phyloP scores from a whole-genome alignment of 2,888 invertebrate genomes.

The Archaeoteleia sp. region DNA sequence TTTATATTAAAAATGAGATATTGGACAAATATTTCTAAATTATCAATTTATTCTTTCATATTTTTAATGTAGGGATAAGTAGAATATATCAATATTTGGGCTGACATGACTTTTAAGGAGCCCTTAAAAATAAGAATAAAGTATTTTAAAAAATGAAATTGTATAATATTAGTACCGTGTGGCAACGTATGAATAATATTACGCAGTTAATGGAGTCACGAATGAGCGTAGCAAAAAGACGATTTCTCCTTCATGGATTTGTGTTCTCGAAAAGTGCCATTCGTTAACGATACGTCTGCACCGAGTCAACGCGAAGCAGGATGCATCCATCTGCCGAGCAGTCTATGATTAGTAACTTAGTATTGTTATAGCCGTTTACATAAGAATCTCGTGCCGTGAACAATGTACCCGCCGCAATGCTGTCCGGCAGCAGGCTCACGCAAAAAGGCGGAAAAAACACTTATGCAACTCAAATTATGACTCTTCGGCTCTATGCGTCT shows the following conservation, averaged over 20 bases:
- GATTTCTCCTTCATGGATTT: constrained; percentile 51
- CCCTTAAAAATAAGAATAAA: constrained; percentile 3
- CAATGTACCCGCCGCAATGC: constrained; percentile 56
- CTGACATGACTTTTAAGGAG: too few relatives aligned
- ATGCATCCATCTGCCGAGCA: constrained; percentile 55
- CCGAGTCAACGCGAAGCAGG: constrained; percentile 50
- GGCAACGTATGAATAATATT: constrained; percentile 48
- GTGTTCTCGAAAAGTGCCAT: constrained; percentile 50
- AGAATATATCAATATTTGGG: too few relatives aligned
- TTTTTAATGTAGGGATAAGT: too few relatives aligned
- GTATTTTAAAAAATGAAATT: constrained; percentile 33
- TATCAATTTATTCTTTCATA: too few relatives aligned
- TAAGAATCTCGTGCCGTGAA: constrained; percentile 66
- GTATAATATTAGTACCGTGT: constrained; percentile 2
- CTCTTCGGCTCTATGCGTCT: constrained; percentile 36
- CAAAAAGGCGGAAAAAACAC: constrained; percentile 47
- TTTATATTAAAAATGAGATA: too few relatives aligned
- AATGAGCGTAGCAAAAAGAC: constrained; percentile 29
- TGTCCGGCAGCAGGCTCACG: constrained; percentile 54
- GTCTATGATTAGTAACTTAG: constrained; percentile 62
- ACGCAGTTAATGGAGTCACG: constrained; percentile 43
- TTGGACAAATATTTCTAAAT: too few relatives aligned
- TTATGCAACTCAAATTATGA: constrained; percentile 63
- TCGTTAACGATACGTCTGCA: constrained; percentile 43
- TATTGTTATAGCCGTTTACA: constrained; percentile 67